Percentiles rank a stretch among this genome's conserved stretches.
phyloP scores from a whole-genome alignment of 2,888 invertebrate genomes.

The Cataglyphis rosenhaueri region DNA sequence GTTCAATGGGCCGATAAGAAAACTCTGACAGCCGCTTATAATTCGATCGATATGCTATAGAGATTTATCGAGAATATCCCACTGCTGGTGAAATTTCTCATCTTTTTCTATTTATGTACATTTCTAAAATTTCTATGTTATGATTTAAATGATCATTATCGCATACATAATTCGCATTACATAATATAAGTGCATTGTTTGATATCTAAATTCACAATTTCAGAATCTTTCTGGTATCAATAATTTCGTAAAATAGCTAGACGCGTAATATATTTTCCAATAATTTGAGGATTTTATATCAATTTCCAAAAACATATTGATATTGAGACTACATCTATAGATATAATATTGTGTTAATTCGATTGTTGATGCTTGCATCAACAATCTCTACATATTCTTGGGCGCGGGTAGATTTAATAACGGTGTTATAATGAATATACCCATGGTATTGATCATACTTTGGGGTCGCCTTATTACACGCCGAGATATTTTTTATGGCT shows the following conservation, averaged over 20 bases:
- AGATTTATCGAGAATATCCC: slow-evolving; percentile 20
- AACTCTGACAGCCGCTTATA: slow-evolving; percentile 3
- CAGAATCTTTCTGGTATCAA: slow-evolving; percentile 23
- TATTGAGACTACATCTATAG: background rate
- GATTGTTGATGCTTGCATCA: background rate
- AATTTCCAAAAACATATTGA: background rate
- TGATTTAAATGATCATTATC: slow-evolving; percentile 27
- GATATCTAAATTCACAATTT: slow-evolving; percentile 13
- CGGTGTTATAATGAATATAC: slow-evolving; percentile 30
- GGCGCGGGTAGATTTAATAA: slow-evolving; percentile 28
- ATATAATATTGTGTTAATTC: slow-evolving; percentile 1
- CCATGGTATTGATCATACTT: slow-evolving; percentile 45
- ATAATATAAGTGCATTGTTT: slow-evolving; percentile 39
- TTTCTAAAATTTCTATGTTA: slow-evolving; percentile 20
- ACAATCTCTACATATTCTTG: background rate
- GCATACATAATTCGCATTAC: slow-evolving; percentile 7
- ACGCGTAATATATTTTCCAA: background rate
- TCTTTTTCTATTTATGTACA: background rate
- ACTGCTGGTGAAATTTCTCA: background rate
- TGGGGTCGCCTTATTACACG: slow-evolving; percentile 55
- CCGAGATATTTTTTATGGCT: slow-evolving; percentile 68
- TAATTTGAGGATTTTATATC: slow-evolving; percentile 16
- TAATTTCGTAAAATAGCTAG: slow-evolving; percentile 18
- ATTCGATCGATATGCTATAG: slow-evolving; percentile 27
- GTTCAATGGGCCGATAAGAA: background rate